Base-by-base conservation (phyloP, 2,113 vertebrate species). In the Dicentrarchus labrax region DNA sequence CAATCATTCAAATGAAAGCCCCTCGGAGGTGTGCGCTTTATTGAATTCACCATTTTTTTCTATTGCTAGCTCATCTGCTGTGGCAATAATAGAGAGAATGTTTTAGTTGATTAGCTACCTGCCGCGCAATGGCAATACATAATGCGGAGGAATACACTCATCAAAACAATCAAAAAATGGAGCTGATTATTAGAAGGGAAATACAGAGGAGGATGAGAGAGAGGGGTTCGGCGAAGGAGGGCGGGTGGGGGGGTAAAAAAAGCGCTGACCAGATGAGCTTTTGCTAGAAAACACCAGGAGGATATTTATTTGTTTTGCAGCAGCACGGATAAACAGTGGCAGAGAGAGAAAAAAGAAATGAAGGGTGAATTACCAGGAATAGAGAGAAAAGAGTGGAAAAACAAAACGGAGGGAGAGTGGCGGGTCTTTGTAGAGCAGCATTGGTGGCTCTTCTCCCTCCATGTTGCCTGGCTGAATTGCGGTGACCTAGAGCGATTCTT, bases 401-500 rank as follows among this genome's bases (percentile, higher is more conserved):
- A 68, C 57, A 71, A 83, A 84, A 67, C n/a, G 11, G 8, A 66
- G 72, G 61, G 43, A 66, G 21, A 79, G 43, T 38, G 16, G 21
- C 11, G 0, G 50, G 39, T 68, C 60, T 88, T 85, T 73, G 66
- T 69, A 75, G 51, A 74, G 70, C n/a, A 56, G 75, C 39, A 67
- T 67, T 85, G 83, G 84, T 79, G 84, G 70, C 82, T 89, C 81
- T 59, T 76, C 78, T 86, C 73, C 60, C 73, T 86, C 83, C 47
- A 77, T 36, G 16, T 86, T 86, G 87, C 85, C 93, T 75, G 87
- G 83, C 87, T 95, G 91, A 93, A 94, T 95, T 93, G 92, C 89
- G 56, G 89, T 94, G 94, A 96, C 95, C 95, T 95, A 88, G 92
- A 95, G 95, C 95, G 89, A 94, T 95, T 96, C 92, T 95, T 94